Percentiles rank a stretch among this genome's conserved stretches.
phyloP scores from a whole-genome alignment of 2,888 invertebrate species.

The Eilema sororculum region DNA sequence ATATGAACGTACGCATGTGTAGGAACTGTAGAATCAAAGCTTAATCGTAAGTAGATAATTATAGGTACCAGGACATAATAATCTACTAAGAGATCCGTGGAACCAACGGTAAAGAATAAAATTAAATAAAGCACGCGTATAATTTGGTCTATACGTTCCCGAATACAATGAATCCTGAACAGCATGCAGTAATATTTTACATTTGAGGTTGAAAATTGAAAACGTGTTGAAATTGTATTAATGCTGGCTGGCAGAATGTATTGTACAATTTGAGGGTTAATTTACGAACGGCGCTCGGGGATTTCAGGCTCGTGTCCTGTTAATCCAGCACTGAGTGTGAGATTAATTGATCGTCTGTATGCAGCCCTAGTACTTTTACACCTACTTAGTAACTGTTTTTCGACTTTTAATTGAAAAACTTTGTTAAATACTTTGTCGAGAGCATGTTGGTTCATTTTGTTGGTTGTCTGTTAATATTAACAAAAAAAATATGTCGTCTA shows the following conservation, averaged over 20 bases:
- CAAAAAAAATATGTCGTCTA: no score
- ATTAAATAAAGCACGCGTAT: background rate
- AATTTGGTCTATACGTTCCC: background rate
- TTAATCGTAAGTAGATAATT: background rate
- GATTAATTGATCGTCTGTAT: constrained; percentile 47
- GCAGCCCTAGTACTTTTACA: constrained; percentile 24
- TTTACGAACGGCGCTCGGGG: constrained; percentile 44
- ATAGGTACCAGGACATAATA: constrained; percentile 32
- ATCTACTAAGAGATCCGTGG: constrained; percentile 15
- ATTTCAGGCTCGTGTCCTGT: constrained; percentile 45
- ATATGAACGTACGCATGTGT: background rate
- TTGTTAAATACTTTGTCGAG: background rate
- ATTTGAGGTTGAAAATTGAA: constrained; percentile 40
- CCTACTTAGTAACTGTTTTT: background rate
- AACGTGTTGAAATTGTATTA: constrained; percentile 45
- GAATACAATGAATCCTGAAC: background rate
- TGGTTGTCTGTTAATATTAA: background rate
- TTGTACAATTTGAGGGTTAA: constrained; percentile 48
- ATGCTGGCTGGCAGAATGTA: constrained; percentile 41
- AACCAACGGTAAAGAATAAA: background rate
- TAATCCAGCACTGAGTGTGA: constrained; percentile 42
- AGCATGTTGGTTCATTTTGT: background rate
- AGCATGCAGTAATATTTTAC: constrained; percentile 24
- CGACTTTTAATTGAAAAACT: background rate
- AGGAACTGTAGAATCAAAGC: background rate